Base-by-base conservation (phyloP, 2,797 vertebrate species). In the Periophthalmus magnuspinnatus region DNA sequence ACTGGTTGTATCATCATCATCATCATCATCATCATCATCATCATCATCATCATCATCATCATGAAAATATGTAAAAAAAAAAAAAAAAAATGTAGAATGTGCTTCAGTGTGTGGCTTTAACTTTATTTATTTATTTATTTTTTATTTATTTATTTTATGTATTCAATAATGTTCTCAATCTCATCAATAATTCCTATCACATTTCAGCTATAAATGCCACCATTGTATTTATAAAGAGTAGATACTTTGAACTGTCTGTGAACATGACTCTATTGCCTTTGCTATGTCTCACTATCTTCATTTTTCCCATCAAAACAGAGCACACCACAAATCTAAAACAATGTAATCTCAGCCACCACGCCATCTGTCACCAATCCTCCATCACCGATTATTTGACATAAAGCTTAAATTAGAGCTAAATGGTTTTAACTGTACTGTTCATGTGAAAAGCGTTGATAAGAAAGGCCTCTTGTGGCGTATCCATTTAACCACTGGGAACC, bases 401-500 rank as follows among this genome's bases (percentile, higher is more conserved):
- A 70, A 69, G 21, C n/a, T 59, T 19, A 33, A 70, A 64, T 70
- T 24, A 45, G 3, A 72, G 75, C 71, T 69, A 54, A 50, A 62
- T 56, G 52, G 24, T 50, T 21, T 55, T 74, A 64, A 65, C 34
- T 60, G 61, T 70, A 60, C 3, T 55, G 48, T 80, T 65, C 63
- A 32, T 70, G 8, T 77, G 87, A 81, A 74, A 69, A 69, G 81
- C 75, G 74, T 69, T 54, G 81, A 86, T 72, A 76, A 86, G 80
- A 88, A 79, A 17, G 62, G 77, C 85, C 81, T 77, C 86, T 82
- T 67, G 65, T 70, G 69, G 84, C 63, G 86, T 77, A 78, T 80
- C 79, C 81, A 84, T 90, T 92, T 90, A 88, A 85, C 81, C 59
- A 62, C 0, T 72, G 70, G 84, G 77, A 78, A 84, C 76, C 84